Conservation (phyloP, 2,113 vertebrate species). For the Tragulus kanchil region DNA sequence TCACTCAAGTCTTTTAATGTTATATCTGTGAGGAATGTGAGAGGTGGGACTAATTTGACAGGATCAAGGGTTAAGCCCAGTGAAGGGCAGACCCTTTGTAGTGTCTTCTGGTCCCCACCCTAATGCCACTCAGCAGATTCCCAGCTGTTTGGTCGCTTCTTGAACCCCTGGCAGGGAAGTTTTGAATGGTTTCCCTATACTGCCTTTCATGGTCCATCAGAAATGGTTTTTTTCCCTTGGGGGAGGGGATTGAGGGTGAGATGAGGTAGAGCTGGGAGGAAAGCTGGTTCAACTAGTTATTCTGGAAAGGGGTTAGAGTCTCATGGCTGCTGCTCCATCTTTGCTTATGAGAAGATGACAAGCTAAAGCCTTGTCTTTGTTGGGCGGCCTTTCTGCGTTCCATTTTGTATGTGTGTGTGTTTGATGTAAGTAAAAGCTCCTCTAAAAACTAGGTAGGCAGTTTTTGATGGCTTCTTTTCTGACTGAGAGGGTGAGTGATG, state of each 20-base stretch:
- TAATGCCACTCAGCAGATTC: slow-evolving; percentile 47
- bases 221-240: slow-evolving; percentile 75
- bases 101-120: slow-evolving; percentile 40
- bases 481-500: slow-evolving; percentile 41
- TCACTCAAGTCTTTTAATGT: slow-evolving; percentile 81
- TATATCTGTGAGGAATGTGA: slow-evolving; percentile 78
- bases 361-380: slow-evolving; percentile 74
- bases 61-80: slow-evolving; percentile 78
- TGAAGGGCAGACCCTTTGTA: slow-evolving; percentile 65
- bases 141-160: slow-evolving; percentile 55
- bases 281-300: slow-evolving; percentile 79
- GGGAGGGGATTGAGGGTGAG: slow-evolving; percentile 49
- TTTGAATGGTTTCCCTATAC: slow-evolving; percentile 68
- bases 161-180: slow-evolving; percentile 53
- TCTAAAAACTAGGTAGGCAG: slow-evolving; percentile 58
- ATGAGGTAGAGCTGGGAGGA: slow-evolving; percentile 63
- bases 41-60: slow-evolving; percentile 78
- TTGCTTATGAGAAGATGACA: slow-evolving; percentile 70
- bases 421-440: slow-evolving; percentile 60
- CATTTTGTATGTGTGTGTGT: slow-evolving; percentile 45
- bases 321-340: slow-evolving; percentile 63
- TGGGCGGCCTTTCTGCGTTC: slow-evolving; percentile 58
- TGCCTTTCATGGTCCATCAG: slow-evolving; percentile 69
- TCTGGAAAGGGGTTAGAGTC: slow-evolving; percentile 67
- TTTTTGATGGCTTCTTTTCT: slow-evolving; percentile 60